Percentiles rank a stretch among this genome's conserved stretches.
phyloP scores from a whole-genome alignment of 2,113 vertebrate species.

The Microtus montanus region DNA sequence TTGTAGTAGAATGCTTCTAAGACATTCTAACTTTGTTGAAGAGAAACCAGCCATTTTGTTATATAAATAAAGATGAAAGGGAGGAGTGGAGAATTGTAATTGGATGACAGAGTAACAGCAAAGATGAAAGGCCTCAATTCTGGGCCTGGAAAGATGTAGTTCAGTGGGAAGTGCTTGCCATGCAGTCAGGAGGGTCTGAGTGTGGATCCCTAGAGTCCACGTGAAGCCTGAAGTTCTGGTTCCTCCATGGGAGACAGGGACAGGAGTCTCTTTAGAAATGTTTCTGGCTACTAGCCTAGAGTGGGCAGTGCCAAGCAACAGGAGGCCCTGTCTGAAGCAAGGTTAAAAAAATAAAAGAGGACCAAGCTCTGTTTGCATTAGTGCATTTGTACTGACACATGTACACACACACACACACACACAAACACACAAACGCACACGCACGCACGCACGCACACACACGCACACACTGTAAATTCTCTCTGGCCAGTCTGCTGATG shows the following conservation, averaged over 20 bases:
- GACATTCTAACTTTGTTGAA: slow-evolving; percentile 24
- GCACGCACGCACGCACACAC: not conserved
- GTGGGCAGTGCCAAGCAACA: not conserved
- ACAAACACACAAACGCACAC: not conserved
- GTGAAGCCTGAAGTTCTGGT: not conserved
- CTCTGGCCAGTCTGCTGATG: not conserved
- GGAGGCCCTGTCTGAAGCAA: not conserved
- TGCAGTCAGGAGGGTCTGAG: not conserved
- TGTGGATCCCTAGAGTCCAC: not conserved
- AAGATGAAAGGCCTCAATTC: not conserved
- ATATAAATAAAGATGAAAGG: not conserved
- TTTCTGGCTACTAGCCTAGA: not conserved
- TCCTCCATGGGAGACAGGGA: not conserved
- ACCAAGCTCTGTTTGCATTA: not conserved
- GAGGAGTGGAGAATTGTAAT: not conserved
- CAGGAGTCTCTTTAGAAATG: not conserved
- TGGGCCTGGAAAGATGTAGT: not conserved
- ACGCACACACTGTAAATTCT: not conserved
- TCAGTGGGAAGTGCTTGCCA: not conserved
- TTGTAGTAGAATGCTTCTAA: slow-evolving; percentile 13
- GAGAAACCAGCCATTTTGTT: slow-evolving; percentile 29
- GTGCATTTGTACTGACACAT: not conserved
- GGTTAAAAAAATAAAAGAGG: not conserved
- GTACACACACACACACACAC: not conserved
- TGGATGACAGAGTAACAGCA: not conserved